These are phyloP conservation scores for Aphelenchoides besseyi DNA, from an alignment of 1,140 invertebrate genomes.

Conservation along the genomic window DNA sequence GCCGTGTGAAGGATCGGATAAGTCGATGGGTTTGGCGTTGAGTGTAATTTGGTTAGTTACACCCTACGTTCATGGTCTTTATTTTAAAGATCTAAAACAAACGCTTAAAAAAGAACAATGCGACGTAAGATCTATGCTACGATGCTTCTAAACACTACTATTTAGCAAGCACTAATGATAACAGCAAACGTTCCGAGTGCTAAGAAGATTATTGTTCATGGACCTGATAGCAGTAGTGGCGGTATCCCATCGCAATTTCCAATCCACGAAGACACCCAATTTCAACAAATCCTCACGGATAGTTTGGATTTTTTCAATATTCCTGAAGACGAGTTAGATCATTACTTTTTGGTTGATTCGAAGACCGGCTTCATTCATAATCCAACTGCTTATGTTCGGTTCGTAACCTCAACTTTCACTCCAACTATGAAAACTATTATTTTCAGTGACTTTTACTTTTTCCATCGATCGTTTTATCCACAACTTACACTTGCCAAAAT, in stretches of 20 bases:
- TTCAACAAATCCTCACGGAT: conserved; percentile 88
- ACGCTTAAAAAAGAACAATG: conserved; percentile 97
- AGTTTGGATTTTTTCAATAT: conserved; percentile 95
- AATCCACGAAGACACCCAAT: conserved; percentile 96
- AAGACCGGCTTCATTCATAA: conserved; percentile 81
- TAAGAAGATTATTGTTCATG: conserved; percentile 97
- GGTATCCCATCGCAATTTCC: conserved; percentile 95
- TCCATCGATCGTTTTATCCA: conserved; percentile 94
- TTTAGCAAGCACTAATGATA: conserved; percentile 79
- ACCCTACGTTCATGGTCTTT: conserved; percentile 92
- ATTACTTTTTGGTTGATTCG: conserved; percentile 91
- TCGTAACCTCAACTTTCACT: background rate
- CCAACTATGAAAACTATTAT: background rate
- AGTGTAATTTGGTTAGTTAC: conserved; percentile 91
- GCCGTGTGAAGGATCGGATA: conserved; percentile 86
- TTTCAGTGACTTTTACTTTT: conserved; percentile 89
- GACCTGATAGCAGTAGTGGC: conserved; percentile 75
- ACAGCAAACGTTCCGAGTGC: conserved; percentile 97
- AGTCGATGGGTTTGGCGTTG: conserved; percentile 84
- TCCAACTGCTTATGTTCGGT: conserved; percentile 47
- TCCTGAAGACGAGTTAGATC: conserved; percentile 79
- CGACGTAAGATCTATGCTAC: conserved; percentile 66
- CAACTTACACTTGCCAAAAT: conserved; percentile 90
- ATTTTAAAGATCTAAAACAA: conserved; percentile 99
- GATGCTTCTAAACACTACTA: conserved; percentile 5